A percentile compares a stretch with the other conserved stretches of the same genome.
Evolutionary conservation across 1,140 invertebrate genomes (phyloP).

Genomic region (Brachionus calyciflorus): DNA sequence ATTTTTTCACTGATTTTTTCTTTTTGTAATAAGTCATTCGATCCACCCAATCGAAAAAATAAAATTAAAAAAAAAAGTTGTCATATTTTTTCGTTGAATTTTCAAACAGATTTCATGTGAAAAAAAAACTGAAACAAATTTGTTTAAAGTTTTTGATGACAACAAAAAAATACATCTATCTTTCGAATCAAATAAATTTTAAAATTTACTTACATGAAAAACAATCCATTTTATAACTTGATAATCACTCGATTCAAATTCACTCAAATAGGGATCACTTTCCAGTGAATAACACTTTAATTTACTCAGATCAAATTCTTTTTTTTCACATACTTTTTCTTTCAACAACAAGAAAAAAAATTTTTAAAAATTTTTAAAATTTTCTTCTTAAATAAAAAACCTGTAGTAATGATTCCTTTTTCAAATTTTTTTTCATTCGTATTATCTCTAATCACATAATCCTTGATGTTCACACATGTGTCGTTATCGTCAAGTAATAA

Average conservation of each 20-base stretch:
- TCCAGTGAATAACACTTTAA: background rate
- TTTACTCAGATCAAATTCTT: background rate
- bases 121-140: no score
- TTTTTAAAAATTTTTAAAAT: no score
- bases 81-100: no score
- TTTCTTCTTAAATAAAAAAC: background rate
- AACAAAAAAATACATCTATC: no score
- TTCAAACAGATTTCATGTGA: no score
- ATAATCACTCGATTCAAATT: conserved; percentile 23
- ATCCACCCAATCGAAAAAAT: no score
- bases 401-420: background rate
- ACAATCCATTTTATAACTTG: conserved; percentile 46
- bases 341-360: background rate
- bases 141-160: no score
- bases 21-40: no score
- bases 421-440: background rate
- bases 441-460: conserved; percentile 49
- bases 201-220: conserved; percentile 44
- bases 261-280: background rate
- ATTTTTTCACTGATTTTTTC: no score
- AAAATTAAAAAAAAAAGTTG: no score
- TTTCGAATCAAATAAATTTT: no score
- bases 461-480: conserved; percentile 48
- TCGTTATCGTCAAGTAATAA: conserved; percentile 49
- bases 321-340: background rate